A percentile compares a stretch with the other conserved stretches of the same genome.
Conservation (phyloP, 1,140 invertebrate genomes). For the Nixonia krombeini region DNA sequence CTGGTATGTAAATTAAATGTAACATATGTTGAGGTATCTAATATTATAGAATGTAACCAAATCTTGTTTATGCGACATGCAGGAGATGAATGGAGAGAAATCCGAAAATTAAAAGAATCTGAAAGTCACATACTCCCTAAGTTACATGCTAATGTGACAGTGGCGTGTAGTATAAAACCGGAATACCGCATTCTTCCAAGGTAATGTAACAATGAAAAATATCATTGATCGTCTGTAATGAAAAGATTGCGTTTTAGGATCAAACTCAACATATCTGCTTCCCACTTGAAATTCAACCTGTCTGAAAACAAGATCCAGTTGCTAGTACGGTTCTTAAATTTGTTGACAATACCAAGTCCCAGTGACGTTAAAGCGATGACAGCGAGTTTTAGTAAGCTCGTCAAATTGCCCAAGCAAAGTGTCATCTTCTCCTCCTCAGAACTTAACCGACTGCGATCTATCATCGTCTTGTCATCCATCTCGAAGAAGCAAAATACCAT, state of each 20-base stretch:
- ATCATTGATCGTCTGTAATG: conserved; percentile 1
- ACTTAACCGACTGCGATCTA: conserved; percentile 51
- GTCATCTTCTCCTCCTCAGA: conserved; percentile 46
- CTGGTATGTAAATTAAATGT: too few relatives aligned
- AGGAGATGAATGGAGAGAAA: conserved; percentile 83
- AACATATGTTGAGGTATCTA: too few relatives aligned
- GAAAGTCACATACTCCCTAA: conserved; percentile 84
- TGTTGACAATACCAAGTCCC: conserved; percentile 74
- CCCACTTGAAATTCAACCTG: conserved; percentile 82
- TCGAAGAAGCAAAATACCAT: conserved; percentile 37
- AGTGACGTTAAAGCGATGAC: conserved; percentile 58
- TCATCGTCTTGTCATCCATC: conserved; percentile 56
- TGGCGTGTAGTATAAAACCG: conserved; percentile 84
- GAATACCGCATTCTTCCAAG: conserved; percentile 81
- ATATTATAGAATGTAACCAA: too few relatives aligned
- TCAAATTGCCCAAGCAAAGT: conserved; percentile 24
- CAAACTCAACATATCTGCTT: conserved; percentile 83
- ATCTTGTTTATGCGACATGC: conserved; percentile 46
- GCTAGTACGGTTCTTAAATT: conserved; percentile 79
- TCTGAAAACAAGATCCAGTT: conserved; percentile 81
- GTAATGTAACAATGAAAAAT: conserved; percentile 62
- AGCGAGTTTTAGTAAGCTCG: conserved; percentile 25
- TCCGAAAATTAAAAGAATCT: conserved; percentile 79
- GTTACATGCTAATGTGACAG: conserved; percentile 77
- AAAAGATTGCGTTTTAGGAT: conserved; percentile 73